Evolutionary conservation across 2,797 vertebrate species (phyloP).

Genomic region (Mormyrops boulengeri): DNA sequence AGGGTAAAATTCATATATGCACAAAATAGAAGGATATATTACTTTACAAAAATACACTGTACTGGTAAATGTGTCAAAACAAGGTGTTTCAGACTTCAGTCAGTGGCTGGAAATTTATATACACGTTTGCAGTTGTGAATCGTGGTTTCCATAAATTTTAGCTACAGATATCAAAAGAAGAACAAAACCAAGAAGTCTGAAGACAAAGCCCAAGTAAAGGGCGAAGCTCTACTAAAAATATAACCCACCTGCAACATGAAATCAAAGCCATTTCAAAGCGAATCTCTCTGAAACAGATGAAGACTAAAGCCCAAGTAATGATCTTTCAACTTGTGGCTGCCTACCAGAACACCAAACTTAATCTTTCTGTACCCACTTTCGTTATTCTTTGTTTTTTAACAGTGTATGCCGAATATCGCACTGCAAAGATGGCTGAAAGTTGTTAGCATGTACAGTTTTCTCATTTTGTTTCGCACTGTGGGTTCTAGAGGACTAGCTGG

Average conservation of each 20-base stretch:
- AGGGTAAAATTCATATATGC: neutral
- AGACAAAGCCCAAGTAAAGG: conserved; percentile 93
- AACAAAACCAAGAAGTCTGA: conserved; percentile 89
- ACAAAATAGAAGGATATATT: neutral
- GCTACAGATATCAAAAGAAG: conserved; percentile 96
- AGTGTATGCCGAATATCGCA: neutral
- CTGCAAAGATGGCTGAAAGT: neutral
- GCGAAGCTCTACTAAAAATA: conserved; percentile 85
- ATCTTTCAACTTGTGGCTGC: neutral
- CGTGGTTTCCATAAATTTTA: conserved; percentile 17
- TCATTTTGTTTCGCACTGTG: conserved; percentile 47
- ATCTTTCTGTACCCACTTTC: neutral
- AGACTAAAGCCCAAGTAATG: conserved; percentile 87
- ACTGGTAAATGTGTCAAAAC: neutral
- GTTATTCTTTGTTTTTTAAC: neutral
- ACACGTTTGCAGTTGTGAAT: neutral
- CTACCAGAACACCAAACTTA: neutral
- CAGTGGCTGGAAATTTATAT: neutral
- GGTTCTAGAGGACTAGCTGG: conserved; percentile 93
- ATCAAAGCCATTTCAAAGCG: conserved; percentile 77
- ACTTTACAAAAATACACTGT: neutral
- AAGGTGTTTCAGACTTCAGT: neutral
- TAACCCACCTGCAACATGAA: conserved; percentile 93
- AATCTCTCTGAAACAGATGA: conserved; percentile 62
- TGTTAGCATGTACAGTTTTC: neutral